Base-by-base conservation (phyloP, 1,140 invertebrate genomes). In the Proctacanthus coquilletti region DNA sequence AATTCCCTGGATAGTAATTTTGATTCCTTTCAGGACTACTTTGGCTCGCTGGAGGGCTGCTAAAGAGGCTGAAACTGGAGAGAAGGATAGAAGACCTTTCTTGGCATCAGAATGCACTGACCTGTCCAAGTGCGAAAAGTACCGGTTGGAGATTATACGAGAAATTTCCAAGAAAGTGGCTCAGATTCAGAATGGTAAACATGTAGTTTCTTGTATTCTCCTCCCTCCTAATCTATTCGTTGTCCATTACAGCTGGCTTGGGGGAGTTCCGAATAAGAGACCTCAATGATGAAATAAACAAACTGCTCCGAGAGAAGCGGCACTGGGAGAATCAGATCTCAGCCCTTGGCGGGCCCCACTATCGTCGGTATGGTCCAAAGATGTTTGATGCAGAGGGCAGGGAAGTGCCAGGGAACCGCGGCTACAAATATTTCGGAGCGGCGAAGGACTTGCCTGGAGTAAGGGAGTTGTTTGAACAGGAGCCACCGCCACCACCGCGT, bases 361-460 rank as follows among this genome's bases (percentile, higher is more conserved):
- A 98, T 64, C 72, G 80, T 21, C 77, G 83, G 51, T 77, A 85
- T 48, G 91, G 91, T 0, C 91, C 92, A 1, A 78, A 84, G 47
- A 93, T 96, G 83, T 71, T 96, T 39, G 93, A 97, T 62, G 81
- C 89, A 47, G 91, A 96, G 64, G 89, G 88, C 1, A 84, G 88
- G 53, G 96, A 98, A 70, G 92, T 97, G 0, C 91, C 93, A 1
- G 93, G 95, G 20, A 96, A 95, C 65, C 74, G 88, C 51, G 95
- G 96, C 0, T 99, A 99, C 57, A 97, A 98, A 65, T 99, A 99
- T 66, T 99, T 99, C 66, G 96, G 95, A 37, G 96, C 95, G 21
- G 93, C 95, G 1, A 95, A 97, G 65, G 94, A 98, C 66, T 66
- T 99, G 47, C 96, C 96, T 14, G 83, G 96, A 30, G 96, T 99